Percentiles rank a stretch among this genome's conserved stretches.
Evolutionary conservation across 2,797 vertebrate species (phyloP).

Genomic region (Poeciliopsis paucimaculata): DNA sequence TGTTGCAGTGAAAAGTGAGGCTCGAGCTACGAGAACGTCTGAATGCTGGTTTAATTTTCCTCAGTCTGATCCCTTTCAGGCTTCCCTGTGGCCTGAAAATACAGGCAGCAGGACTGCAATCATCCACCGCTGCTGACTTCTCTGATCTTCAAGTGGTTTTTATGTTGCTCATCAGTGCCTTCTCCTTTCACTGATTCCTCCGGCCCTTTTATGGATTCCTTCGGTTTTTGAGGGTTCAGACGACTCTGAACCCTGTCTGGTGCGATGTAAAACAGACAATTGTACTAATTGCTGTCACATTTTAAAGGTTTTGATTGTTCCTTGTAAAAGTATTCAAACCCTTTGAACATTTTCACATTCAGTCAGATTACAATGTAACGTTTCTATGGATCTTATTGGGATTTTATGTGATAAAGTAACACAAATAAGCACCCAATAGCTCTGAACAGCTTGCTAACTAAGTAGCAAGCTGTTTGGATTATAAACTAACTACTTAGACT

Average conservation of each 20-base stretch:
- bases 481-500: not conserved
- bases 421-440: not conserved
- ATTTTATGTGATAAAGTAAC: not conserved
- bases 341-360: not conserved
- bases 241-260: not conserved
- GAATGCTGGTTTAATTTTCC: constrained; percentile 1
- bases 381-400: not conserved
- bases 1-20: not conserved
- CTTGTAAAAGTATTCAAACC: not conserved
- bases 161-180: not conserved
- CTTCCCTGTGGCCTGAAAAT: constrained; percentile 2
- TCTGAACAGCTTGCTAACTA: not conserved
- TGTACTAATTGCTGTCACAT: not conserved
- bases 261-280: not conserved
- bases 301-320: not conserved
- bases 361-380: not conserved
- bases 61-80: constrained; percentile 2
- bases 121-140: not conserved
- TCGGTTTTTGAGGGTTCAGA: not conserved
- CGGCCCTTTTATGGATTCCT: not conserved
- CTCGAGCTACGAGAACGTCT: not conserved
- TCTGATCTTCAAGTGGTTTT: not conserved
- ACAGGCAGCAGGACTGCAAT: constrained; percentile 1
- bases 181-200: not conserved
- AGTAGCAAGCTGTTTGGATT: not conserved